Conservation (phyloP, 2,797 vertebrate species). For the Acanthurus tractus region DNA sequence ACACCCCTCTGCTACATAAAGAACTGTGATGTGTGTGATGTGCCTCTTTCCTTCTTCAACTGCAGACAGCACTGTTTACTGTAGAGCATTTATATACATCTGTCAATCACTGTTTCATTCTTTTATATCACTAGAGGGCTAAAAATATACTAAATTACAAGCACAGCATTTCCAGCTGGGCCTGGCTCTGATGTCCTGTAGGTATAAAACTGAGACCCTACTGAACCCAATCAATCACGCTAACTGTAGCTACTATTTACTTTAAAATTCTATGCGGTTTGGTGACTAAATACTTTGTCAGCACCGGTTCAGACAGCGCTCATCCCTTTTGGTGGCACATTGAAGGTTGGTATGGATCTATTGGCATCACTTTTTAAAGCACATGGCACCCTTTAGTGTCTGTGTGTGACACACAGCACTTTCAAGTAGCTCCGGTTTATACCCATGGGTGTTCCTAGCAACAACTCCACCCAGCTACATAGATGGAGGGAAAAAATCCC, state of each 20-base stretch:
- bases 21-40: neutral
- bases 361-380: no score
- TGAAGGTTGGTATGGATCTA: no score
- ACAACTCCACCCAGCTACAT: no score
- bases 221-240: neutral
- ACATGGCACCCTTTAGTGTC: no score
- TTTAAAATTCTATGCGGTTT: neutral
- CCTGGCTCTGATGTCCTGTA: no score
- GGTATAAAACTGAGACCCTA: neutral
- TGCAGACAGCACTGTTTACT: neutral
- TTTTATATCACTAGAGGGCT: neutral
- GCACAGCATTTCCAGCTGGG: no score
- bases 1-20: neutral
- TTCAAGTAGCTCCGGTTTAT: no score
- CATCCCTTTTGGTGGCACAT: no score
- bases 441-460: no score
- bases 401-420: no score
- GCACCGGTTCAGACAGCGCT: neutral
- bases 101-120: neutral
- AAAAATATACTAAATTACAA: no score
- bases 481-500: no score
- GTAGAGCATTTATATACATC: neutral
- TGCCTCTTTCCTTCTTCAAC: neutral
- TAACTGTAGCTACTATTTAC: neutral
- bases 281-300: neutral